phyloP scores from a whole-genome alignment of 2,797 vertebrate species.

The Podarcis siculus region DNA sequence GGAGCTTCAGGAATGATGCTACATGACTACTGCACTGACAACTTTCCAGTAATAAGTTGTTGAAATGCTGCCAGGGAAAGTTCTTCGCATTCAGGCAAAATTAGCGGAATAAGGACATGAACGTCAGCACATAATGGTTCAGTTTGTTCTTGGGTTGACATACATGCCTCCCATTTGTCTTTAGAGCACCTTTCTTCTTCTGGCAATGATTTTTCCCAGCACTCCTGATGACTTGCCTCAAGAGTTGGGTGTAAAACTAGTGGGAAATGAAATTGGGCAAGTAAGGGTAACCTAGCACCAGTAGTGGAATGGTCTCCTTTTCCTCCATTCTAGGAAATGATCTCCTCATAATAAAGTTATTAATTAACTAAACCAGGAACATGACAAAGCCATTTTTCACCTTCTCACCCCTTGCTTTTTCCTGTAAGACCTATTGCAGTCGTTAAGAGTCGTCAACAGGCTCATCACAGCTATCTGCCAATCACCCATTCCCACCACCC shows the following conservation, averaged over 20 bases:
- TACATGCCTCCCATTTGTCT: neutral
- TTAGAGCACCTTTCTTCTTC: neutral
- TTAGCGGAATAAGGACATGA: conserved; percentile 60
- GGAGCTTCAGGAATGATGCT: conserved; percentile 80
- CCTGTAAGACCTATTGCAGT: too few species aligned
- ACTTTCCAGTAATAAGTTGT: conserved; percentile 75
- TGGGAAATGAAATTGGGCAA: neutral
- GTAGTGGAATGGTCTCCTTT: neutral
- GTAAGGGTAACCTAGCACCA: neutral
- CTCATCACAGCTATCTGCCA: too few species aligned
- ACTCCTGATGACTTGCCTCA: neutral
- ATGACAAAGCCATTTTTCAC: too few species aligned
- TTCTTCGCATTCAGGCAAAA: conserved; percentile 57
- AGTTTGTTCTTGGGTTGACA: conserved; percentile 43
- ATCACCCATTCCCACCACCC: too few species aligned
- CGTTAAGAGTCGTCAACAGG: too few species aligned
- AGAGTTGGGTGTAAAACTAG: neutral
- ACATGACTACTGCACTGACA: conserved; percentile 72
- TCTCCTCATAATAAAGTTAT: conserved; percentile 5
- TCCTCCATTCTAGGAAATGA: conserved; percentile 4
- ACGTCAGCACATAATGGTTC: conserved; percentile 32
- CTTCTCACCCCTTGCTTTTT: too few species aligned
- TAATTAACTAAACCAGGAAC: neutral
- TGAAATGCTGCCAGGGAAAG: conserved; percentile 72
- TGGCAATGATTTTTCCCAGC: neutral